These are phyloP conservation scores for Oxyura jamaicensis DNA, from an alignment of 2,113 vertebrate species.

Conservation along the genomic window DNA sequence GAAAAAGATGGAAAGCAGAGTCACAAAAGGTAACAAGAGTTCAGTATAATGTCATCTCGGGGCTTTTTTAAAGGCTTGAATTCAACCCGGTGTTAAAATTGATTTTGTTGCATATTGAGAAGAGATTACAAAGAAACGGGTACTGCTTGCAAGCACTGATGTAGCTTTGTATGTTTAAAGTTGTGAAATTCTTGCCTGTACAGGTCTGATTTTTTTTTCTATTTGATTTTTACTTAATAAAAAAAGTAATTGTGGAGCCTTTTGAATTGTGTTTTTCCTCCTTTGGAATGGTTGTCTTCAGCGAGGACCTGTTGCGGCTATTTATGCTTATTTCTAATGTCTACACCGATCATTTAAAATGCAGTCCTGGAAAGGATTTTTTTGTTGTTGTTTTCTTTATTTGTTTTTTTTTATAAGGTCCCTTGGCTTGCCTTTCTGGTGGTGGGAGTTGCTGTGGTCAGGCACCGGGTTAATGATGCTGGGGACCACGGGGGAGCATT, in stretches of 20 bases:
- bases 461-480: not conserved
- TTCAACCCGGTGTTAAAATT: slow-evolving; percentile 14
- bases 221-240: slow-evolving; percentile 23
- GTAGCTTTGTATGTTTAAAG: not conserved
- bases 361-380: not conserved
- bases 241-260: not conserved
- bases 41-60: slow-evolving; percentile 44
- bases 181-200: not conserved
- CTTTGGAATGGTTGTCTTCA: not conserved
- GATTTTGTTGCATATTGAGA: slow-evolving; percentile 13
- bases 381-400: not conserved
- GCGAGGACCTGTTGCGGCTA: not conserved
- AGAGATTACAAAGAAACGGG: not conserved
- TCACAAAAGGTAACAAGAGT: slow-evolving; percentile 63
- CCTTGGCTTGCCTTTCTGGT: not conserved
- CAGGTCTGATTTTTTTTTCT: not conserved
- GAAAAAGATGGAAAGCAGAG: slow-evolving; percentile 29
- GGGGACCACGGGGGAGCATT: not conserved
- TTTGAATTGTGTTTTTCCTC: not conserved
- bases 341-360: not conserved
- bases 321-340: not conserved
- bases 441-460: not conserved
- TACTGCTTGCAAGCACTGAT: not conserved
- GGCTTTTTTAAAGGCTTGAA: slow-evolving; percentile 24
- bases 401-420: not conserved